phyloP scores from a whole-genome alignment of 2,888 invertebrate genomes.

The Gari tellinella region DNA sequence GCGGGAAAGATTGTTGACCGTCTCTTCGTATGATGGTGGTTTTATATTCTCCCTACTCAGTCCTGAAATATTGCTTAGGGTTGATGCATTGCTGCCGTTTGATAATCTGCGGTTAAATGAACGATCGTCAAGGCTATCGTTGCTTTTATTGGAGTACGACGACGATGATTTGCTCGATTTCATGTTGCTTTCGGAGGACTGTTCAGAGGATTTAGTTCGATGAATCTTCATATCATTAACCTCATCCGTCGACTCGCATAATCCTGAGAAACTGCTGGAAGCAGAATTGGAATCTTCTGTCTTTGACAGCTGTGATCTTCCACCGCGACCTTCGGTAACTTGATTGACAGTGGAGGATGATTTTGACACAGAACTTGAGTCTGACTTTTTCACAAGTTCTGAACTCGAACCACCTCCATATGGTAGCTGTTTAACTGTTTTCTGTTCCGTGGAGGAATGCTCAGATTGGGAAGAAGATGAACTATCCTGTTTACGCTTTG shows the following conservation, averaged over 20 bases:
- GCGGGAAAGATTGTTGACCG: conserved; percentile 44
- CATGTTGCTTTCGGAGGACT: conserved; percentile 31
- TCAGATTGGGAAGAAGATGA: conserved; percentile 27
- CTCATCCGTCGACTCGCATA: conserved; percentile 45
- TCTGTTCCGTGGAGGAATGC: conserved; percentile 33
- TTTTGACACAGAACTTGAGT: conserved; percentile 31
- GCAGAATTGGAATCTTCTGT: conserved; percentile 42
- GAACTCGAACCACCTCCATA: conserved; percentile 32
- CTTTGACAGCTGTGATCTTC: conserved; percentile 24
- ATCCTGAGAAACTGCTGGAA: conserved; percentile 46
- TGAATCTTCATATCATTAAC: conserved; percentile 36
- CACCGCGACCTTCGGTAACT: conserved; percentile 18
- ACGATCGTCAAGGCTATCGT: background rate
- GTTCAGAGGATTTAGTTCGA: conserved; percentile 35
- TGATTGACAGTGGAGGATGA: conserved; percentile 32
- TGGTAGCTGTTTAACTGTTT: conserved; percentile 32
- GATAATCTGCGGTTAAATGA: conserved; percentile 21
- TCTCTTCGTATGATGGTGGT: conserved; percentile 52
- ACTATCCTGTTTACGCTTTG: conserved; percentile 22
- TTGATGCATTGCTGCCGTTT: conserved; percentile 32
- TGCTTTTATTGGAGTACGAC: conserved; percentile 9
- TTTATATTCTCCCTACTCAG: conserved; percentile 42
- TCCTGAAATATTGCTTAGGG: conserved; percentile 31
- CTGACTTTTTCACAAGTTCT: conserved; percentile 36
- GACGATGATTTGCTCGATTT: conserved; percentile 30